These are phyloP conservation scores for Hydriomena furcata DNA, from an alignment of 2,888 invertebrate species.

Conservation along the genomic window DNA sequence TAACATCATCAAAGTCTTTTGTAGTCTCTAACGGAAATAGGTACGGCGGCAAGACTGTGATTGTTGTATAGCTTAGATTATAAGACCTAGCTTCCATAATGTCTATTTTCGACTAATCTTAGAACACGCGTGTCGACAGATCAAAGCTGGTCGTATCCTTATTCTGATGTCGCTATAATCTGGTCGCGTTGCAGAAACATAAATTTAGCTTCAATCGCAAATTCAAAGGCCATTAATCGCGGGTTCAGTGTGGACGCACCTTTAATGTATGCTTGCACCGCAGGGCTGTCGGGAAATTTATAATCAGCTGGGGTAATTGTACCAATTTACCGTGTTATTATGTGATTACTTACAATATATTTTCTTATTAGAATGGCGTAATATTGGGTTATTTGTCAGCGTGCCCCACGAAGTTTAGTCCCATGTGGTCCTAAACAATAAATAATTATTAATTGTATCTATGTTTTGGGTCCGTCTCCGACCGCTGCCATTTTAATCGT, in stretches of 20 bases:
- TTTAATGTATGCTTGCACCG: constrained; percentile 62
- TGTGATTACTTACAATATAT: neutral
- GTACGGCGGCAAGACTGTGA: no score
- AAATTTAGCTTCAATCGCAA: constrained; percentile 79
- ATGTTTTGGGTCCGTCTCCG: no score
- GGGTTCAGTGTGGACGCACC: constrained; percentile 73
- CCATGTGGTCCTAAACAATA: no score
- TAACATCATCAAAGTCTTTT: no score
- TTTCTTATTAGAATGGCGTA: no score
- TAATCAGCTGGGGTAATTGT: constrained; percentile 4
- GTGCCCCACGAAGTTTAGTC: no score
- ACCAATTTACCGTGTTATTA: neutral
- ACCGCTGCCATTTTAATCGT: no score
- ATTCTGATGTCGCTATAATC: constrained; percentile 61
- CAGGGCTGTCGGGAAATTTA: constrained; percentile 50
- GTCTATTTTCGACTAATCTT: constrained; percentile 33
- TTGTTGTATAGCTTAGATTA: constrained; percentile 8
- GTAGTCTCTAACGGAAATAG: no score
- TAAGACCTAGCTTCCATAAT: constrained; percentile 15
- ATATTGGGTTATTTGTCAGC: no score
- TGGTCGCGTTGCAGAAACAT: constrained; percentile 68
- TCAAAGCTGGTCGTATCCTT: constrained; percentile 64
- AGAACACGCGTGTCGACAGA: constrained; percentile 40
- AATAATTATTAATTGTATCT: no score
- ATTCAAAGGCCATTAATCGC: constrained; percentile 74